Percentiles rank a stretch among this genome's conserved stretches.
phyloP scores from a whole-genome alignment of 1,140 invertebrate genomes.

The Galleria mellonella region DNA sequence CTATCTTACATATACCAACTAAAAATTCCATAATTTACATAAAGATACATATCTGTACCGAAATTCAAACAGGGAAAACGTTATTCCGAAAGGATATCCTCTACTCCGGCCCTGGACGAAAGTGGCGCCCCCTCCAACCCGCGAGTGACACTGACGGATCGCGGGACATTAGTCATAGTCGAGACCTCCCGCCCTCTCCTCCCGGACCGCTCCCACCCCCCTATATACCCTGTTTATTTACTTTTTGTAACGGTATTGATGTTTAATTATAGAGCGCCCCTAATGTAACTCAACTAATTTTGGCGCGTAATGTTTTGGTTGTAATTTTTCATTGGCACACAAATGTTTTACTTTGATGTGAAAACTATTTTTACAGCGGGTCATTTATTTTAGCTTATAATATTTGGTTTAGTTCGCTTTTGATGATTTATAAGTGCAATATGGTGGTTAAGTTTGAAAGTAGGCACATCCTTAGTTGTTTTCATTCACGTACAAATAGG shows the following conservation, averaged over 20 bases:
- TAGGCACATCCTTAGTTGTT: too few species aligned
- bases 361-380: constrained; percentile 2
- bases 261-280: constrained; percentile 70
- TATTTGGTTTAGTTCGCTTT: not conserved
- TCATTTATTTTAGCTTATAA: constrained; percentile 1
- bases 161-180: constrained; percentile 67
- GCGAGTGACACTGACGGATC: constrained; percentile 69
- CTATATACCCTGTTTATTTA: constrained; percentile 69
- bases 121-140: constrained; percentile 52
- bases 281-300: constrained; percentile 53
- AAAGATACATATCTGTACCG: constrained; percentile 58
- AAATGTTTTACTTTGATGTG: constrained; percentile 7
- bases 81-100: constrained; percentile 59
- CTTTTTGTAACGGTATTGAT: constrained; percentile 73
- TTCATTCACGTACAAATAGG: too few species aligned
- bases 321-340: constrained; percentile 34
- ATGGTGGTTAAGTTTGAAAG: too few species aligned
- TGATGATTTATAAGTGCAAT: too few species aligned
- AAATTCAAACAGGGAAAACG: constrained; percentile 50
- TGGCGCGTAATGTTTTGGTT: constrained; percentile 49
- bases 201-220: constrained; percentile 21
- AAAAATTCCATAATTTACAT: constrained; percentile 45
- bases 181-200: constrained; percentile 46
- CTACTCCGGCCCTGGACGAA: constrained; percentile 48
- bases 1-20: constrained; percentile 8